Percentiles rank a stretch among this genome's conserved stretches.
These are phyloP conservation scores for Tromatobia lineatoria DNA, from an alignment of 2,888 invertebrate genomes.

Conservation along the genomic window DNA sequence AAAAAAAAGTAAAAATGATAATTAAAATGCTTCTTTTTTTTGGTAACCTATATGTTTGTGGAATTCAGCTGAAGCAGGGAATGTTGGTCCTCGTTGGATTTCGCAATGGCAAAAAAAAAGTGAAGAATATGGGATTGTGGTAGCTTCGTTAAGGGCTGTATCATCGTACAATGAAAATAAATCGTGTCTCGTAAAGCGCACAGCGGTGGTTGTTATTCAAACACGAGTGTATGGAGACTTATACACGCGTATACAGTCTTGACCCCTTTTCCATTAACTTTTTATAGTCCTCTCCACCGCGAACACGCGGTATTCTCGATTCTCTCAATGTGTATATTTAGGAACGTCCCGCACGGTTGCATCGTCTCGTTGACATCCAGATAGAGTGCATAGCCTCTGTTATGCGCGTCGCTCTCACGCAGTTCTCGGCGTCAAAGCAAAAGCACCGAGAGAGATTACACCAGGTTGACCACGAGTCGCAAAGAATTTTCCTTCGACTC, in stretches of 20 bases:
- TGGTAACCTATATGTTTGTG: not conserved
- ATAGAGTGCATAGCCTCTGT: not conserved
- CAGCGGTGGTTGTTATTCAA: slow-evolving; percentile 15
- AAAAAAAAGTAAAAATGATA: too few species aligned
- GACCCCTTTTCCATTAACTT: slow-evolving; percentile 66
- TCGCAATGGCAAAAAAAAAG: slow-evolving; percentile 19
- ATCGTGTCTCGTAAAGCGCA: slow-evolving; percentile 38
- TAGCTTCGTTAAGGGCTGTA: slow-evolving; percentile 58
- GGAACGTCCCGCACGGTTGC: slow-evolving; percentile 34
- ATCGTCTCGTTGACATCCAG: slow-evolving; percentile 17
- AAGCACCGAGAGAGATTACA: slow-evolving; percentile 36
- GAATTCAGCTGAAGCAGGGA: not conserved
- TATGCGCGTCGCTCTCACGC: slow-evolving; percentile 9
- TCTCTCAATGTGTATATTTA: slow-evolving; percentile 44
- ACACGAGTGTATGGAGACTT: not conserved
- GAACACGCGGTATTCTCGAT: slow-evolving; percentile 53
- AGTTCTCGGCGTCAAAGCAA: slow-evolving; percentile 38
- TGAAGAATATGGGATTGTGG: slow-evolving; percentile 36
- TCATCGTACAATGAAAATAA: slow-evolving; percentile 50
- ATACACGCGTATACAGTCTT: slow-evolving; percentile 53
- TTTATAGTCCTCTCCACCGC: slow-evolving; percentile 51
- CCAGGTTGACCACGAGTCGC: slow-evolving; percentile 9
- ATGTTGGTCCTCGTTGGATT: not conserved
- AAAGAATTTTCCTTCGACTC: slow-evolving; percentile 57
- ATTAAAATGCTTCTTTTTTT: not conserved